Percentiles rank a stretch among this genome's conserved stretches.
Evolutionary conservation across 2,888 invertebrate species (phyloP).

Genomic region (Trilocha varians): DNA sequence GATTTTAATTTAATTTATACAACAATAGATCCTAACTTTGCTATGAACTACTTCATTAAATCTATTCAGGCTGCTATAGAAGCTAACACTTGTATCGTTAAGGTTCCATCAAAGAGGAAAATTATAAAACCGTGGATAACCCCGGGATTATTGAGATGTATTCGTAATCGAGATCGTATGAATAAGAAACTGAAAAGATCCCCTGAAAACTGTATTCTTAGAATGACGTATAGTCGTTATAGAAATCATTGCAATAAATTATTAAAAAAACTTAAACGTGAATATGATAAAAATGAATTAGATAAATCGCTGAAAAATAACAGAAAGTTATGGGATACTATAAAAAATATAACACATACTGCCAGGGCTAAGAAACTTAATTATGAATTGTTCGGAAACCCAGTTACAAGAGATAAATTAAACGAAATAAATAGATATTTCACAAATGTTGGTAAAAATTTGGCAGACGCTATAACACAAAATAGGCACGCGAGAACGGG

Average conservation of each 20-base stretch:
- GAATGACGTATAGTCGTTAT: background rate
- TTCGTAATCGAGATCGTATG: no score
- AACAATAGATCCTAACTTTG: background rate
- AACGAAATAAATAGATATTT: background rate
- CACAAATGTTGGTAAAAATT: background rate
- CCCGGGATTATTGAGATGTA: background rate
- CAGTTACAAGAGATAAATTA: background rate
- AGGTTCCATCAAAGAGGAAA: background rate
- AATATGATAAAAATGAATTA: background rate
- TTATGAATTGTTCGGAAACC: background rate
- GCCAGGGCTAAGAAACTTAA: background rate
- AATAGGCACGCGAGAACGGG: background rate
- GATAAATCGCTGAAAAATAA: background rate
- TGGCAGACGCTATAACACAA: background rate
- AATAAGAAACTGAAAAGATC: constrained; percentile 6
- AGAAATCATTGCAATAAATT: background rate
- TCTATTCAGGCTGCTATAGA: background rate
- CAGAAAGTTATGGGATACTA: background rate
- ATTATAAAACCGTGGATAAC: constrained; percentile 2
- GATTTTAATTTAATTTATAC: background rate
- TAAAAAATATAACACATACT: background rate
- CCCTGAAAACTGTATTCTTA: background rate
- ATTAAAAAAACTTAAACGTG: background rate
- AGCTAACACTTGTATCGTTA: background rate
- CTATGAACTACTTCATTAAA: background rate